Percentiles rank a stretch among this genome's conserved stretches.
phyloP scores from a whole-genome alignment of 2,888 invertebrate species.

The Agonopterix subpropinquella region DNA sequence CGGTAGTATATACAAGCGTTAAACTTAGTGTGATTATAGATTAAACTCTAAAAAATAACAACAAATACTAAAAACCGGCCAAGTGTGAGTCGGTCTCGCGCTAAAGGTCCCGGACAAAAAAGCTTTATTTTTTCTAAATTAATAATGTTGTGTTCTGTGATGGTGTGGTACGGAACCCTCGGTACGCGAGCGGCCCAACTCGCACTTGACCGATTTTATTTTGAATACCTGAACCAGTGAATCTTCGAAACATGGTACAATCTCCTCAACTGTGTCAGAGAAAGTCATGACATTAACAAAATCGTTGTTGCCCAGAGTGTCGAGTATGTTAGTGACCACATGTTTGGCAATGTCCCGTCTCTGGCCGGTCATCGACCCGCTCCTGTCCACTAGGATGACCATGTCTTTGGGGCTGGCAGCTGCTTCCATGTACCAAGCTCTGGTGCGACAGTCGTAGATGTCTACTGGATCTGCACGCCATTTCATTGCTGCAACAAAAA shows the following conservation, averaged over 20 bases:
- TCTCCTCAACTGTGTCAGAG: constrained; percentile 85
- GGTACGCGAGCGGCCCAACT: no score
- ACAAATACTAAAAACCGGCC: no score
- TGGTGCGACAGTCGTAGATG: constrained; percentile 95
- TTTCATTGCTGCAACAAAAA: constrained; percentile 76
- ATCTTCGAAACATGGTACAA: constrained; percentile 92
- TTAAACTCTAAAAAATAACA: no score
- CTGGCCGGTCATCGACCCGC: constrained; percentile 94
- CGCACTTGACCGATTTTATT: no score
- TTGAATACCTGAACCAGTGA: constrained; percentile 88
- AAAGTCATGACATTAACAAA: constrained; percentile 98
- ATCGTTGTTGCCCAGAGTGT: constrained; percentile 98
- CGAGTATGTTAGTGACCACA: constrained; percentile 91
- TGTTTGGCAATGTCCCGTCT: constrained; percentile 93
- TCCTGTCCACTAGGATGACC: constrained; percentile 88
- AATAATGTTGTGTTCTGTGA: no score
- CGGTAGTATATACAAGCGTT: no score
- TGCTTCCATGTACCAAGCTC: constrained; percentile 98
- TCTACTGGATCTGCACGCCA: constrained; percentile 90
- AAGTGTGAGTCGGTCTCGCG: no score
- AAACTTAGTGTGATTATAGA: no score
- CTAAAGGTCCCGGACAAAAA: no score
- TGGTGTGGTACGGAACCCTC: no score
- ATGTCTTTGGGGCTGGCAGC: constrained; percentile 98
- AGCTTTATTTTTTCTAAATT: no score